These are phyloP conservation scores for Lithodes maja DNA, from an alignment of 2,888 invertebrate species.

Conservation along the genomic window DNA sequence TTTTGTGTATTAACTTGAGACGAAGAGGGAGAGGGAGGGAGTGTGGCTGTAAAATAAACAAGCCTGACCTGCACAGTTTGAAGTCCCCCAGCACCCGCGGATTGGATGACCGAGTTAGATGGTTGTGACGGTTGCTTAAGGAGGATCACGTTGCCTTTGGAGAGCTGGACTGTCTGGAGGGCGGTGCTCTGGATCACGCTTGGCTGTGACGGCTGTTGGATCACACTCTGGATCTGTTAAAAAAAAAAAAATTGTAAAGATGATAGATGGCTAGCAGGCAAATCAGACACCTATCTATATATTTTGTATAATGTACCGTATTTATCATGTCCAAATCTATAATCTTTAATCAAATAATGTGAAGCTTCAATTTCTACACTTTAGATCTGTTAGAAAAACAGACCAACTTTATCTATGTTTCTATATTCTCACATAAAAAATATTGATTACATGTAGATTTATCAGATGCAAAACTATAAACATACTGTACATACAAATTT, in stretches of 20 bases:
- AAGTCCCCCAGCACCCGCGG: slow-evolving; percentile 86
- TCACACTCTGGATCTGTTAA: slow-evolving; percentile 68
- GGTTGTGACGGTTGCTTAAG: slow-evolving; percentile 80
- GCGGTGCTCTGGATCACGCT: slow-evolving; percentile 70
- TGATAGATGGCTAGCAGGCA: no score
- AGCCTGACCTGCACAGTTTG: slow-evolving; percentile 86
- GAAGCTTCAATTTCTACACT: no score
- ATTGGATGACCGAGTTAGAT: slow-evolving; percentile 91
- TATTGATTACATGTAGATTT: no score
- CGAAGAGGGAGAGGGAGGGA: background rate
- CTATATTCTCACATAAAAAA: no score
- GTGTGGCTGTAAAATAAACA: background rate
- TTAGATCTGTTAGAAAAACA: no score
- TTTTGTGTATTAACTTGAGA: background rate
- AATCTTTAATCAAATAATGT: no score
- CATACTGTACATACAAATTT: no score
- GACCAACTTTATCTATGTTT: no score
- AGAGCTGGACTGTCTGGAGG: slow-evolving; percentile 67
- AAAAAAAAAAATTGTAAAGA: background rate
- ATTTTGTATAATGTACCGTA: no score
- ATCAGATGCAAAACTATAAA: no score
- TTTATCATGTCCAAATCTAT: no score
- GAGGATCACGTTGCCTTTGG: slow-evolving; percentile 67
- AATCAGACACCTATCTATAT: no score
- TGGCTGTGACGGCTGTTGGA: slow-evolving; percentile 68